These are phyloP conservation scores for Lepidonotus clava DNA, from an alignment of 2,888 invertebrate species.

Conservation along the genomic window DNA sequence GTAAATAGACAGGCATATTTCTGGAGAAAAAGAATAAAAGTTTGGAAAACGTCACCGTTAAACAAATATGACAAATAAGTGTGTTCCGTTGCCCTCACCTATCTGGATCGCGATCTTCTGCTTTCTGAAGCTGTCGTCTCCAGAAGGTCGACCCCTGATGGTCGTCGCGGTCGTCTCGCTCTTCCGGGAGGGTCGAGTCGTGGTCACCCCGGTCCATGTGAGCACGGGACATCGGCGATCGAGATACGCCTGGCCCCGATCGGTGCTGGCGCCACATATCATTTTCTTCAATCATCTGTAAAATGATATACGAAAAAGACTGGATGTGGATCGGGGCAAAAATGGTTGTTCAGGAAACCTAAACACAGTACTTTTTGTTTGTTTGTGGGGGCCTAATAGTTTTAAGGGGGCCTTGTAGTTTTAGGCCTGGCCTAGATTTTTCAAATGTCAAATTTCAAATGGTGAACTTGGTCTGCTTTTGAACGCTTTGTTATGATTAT, in stretches of 20 bases:
- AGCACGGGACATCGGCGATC: constrained; percentile 7
- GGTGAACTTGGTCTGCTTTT: no score
- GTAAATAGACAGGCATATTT: no score
- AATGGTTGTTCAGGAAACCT: no score
- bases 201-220: constrained; percentile 35
- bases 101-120: background rate
- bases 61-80: background rate
- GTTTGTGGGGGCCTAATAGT: no score
- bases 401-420: no score
- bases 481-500: no score
- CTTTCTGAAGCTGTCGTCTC: constrained; percentile 23
- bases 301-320: background rate
- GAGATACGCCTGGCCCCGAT: background rate
- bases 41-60: no score
- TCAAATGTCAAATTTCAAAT: no score
- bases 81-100: background rate
- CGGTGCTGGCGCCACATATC: constrained; percentile 72
- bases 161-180: background rate
- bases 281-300: constrained; percentile 71
- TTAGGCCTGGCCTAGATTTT: no score
- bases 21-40: no score
- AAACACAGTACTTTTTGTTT: no score
- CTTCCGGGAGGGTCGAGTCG: background rate
- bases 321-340: no score
- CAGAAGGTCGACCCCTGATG: background rate